Base-by-base conservation (phyloP, 2,888 invertebrate species). In the Caradrina clavipalpis region DNA sequence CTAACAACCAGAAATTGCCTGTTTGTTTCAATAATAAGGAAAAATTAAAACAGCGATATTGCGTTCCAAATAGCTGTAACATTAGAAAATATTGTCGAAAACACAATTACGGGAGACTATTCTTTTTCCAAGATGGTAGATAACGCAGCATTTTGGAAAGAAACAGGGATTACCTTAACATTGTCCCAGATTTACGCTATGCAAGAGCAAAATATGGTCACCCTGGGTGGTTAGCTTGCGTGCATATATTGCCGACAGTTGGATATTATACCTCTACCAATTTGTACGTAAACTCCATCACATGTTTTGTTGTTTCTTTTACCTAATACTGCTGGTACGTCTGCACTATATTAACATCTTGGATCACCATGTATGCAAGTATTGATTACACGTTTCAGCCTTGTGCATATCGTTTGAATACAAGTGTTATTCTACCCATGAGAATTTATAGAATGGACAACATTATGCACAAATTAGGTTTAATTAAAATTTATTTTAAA, bases 241-340 rank as follows among this genome's bases (percentile, higher is more conserved):
- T 75, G 69, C 62, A 78, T 80, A 71, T 65, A 69, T 59, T 64
- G 77, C 47, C 47, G 35, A 56, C 53, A 55, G 60, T 55, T 70
- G 65, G 79, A 63, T 69, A 79, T 72, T 76, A 76, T 76, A 79
- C 69, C 53, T 69, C 60, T 56, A 58, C 64, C 59, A 79, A 76
- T 68, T 71, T 72, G 55, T 60, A 59, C 65, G 58, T 63, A 42
- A 72, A 76, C 72, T 65, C 72, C 21, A 26, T 19, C 11, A 53
- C 53, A 59, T 26, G 19, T 55, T 67, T 59, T 45, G 15, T 56
- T 66, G 35, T 58, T 65, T 61, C 13, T 71, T 73, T 45, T 59
- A 49, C 22, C 57, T 69, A 65, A 69, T 62, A 59, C 47, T n/a
- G 8, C 13, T n/a, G 11, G 11, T 55, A 42, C 11, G 45, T n/a